Conservation (phyloP, 2,888 invertebrate genomes). For the Chorisops tibialis region DNA sequence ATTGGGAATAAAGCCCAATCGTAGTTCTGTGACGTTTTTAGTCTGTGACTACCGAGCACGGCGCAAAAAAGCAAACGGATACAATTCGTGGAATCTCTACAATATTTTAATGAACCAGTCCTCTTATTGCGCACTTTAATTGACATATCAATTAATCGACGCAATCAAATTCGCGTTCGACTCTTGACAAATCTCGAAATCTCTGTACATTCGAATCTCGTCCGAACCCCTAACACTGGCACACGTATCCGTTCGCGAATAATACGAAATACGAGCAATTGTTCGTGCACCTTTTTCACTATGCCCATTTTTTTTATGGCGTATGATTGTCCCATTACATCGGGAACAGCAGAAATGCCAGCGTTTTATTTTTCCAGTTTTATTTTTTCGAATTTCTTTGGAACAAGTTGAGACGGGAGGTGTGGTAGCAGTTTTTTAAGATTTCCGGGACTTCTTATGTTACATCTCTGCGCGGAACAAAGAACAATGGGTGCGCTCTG, state of each 20-base stretch:
- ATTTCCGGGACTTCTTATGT: conserved; percentile 33
- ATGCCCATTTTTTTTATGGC: neutral
- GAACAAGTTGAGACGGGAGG: conserved; percentile 27
- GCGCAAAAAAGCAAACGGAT: too few relatives aligned
- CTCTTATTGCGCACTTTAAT: neutral
- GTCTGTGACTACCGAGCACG: too few relatives aligned
- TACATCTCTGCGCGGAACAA: conserved; percentile 27
- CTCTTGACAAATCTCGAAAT: neutral
- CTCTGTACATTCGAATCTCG: neutral
- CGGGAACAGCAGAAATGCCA: conserved; percentile 5
- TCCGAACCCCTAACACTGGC: conserved; percentile 15
- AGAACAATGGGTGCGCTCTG: conserved; percentile 25
- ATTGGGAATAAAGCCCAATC: too few relatives aligned
- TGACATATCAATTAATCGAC: conserved; percentile 20
- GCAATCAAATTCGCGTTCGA: conserved; percentile 3
- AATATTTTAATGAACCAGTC: too few relatives aligned
- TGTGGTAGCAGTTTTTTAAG: conserved; percentile 33
- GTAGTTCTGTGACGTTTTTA: too few relatives aligned
- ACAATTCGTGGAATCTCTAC: too few relatives aligned
- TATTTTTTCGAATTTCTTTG: conserved; percentile 17
- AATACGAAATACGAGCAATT: conserved; percentile 3
- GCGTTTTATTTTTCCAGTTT: neutral
- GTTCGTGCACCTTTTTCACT: neutral
- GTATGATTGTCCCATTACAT: conserved; percentile 20
- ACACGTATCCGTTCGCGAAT: conserved; percentile 8